These are phyloP conservation scores for Diplazon laetatorius DNA, from an alignment of 2,888 invertebrate species.

Conservation along the genomic window DNA sequence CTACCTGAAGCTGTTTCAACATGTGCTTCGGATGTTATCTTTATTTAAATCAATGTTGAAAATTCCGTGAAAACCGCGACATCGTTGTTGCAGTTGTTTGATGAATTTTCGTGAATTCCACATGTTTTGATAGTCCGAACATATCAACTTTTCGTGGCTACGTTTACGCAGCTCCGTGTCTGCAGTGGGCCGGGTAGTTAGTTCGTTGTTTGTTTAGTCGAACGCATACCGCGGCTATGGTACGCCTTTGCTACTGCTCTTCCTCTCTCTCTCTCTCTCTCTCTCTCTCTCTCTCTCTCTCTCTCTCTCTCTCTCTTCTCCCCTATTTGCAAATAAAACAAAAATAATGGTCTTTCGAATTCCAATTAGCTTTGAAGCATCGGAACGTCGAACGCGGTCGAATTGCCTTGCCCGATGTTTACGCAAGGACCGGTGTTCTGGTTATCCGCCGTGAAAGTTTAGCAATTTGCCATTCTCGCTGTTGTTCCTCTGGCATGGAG, in stretches of 20 bases:
- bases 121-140: not conserved
- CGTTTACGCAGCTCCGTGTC: not conserved
- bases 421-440: not conserved
- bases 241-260: not conserved
- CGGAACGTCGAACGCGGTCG: not conserved
- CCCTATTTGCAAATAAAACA: slow-evolving; percentile 11
- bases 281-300: not conserved
- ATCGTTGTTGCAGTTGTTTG: not conserved
- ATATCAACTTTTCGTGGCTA: not conserved
- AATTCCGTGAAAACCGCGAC: not conserved
- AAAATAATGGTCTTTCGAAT: not conserved
- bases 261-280: not conserved
- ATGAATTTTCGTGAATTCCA: not conserved
- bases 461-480: not conserved
- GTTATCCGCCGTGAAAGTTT: slow-evolving; percentile 7
- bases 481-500: slow-evolving; percentile 6
- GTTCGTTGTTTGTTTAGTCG: slow-evolving; percentile 3
- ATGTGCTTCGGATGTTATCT: too few species aligned
- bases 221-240: not conserved
- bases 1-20: too few species aligned
- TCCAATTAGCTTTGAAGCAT: slow-evolving; percentile 41
- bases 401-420: too few species aligned
- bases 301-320: not conserved
- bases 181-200: not conserved
- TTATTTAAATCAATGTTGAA: too few species aligned